These are phyloP conservation scores for Anorthoa munda DNA, from an alignment of 2,888 invertebrate species.

Conservation along the genomic window DNA sequence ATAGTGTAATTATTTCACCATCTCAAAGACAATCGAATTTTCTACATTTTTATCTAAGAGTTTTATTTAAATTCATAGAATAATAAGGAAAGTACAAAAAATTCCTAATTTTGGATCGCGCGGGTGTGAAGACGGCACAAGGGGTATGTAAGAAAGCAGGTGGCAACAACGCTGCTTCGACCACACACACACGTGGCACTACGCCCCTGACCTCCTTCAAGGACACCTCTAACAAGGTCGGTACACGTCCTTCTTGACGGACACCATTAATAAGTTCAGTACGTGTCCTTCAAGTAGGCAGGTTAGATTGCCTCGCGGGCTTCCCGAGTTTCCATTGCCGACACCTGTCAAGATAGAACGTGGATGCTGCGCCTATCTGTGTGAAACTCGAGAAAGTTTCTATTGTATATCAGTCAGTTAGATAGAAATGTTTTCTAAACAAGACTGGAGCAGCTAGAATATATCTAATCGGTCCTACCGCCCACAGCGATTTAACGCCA, in stretches of 20 bases:
- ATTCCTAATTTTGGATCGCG: no score
- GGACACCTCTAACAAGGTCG: not conserved
- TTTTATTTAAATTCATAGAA: no score
- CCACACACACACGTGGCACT: not conserved
- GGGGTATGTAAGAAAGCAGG: not conserved
- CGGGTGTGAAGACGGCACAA: no score
- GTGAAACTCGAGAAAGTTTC: conserved; percentile 20
- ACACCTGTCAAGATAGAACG: conserved; percentile 41
- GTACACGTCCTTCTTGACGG: conserved; percentile 1
- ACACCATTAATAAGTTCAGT: not conserved
- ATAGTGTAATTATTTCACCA: no score
- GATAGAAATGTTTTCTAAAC: conserved; percentile 37
- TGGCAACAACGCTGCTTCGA: not conserved
- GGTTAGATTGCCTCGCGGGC: not conserved
- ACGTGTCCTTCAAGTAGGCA: not conserved
- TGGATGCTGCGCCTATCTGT: conserved; percentile 32
- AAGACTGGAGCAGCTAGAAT: conserved; percentile 1
- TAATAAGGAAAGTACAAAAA: no score
- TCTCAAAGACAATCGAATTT: no score
- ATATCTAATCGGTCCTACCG: conserved; percentile 47
- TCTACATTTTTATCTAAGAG: no score
- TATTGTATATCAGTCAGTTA: conserved; percentile 17
- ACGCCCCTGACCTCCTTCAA: not conserved
- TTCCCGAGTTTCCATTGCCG: conserved; percentile 1
- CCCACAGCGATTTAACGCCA: conserved; percentile 36